phyloP scores from a whole-genome alignment of 1,140 invertebrate species.

The Drosophila watanabei region DNA sequence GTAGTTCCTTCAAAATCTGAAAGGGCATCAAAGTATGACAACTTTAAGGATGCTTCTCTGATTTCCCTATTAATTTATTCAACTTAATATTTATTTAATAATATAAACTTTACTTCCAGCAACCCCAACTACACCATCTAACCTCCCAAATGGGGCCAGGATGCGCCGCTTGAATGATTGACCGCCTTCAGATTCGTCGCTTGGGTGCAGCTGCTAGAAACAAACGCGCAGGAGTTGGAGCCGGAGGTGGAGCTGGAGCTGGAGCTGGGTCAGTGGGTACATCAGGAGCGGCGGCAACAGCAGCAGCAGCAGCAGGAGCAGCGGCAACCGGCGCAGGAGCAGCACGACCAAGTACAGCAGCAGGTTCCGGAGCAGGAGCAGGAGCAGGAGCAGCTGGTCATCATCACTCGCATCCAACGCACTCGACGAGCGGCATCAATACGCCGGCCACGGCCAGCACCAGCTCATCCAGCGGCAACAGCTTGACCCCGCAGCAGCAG shows the following conservation, averaged over 20 bases:
- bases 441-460: slow-evolving; percentile 75
- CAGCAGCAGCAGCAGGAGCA: not conserved
- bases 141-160: slow-evolving; percentile 31
- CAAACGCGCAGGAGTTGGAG: slow-evolving; percentile 65
- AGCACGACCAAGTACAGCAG: not conserved
- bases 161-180: slow-evolving; percentile 82
- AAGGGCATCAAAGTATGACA: not conserved
- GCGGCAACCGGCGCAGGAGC: slow-evolving; percentile 4
- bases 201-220: slow-evolving; percentile 81
- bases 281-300: slow-evolving; percentile 3
- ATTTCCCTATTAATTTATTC: too few species aligned
- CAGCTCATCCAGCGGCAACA: slow-evolving; percentile 79
- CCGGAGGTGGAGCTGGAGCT: slow-evolving; percentile 9
- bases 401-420: slow-evolving; percentile 41
- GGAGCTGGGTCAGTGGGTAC: slow-evolving; percentile 2
- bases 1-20: not conserved
- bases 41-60: too few species aligned
- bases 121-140: not conserved
- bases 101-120: not conserved
- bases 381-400: slow-evolving; percentile 15
- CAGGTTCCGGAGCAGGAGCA: not conserved
- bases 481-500: slow-evolving; percentile 71
- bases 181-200: slow-evolving; percentile 81
- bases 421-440: slow-evolving; percentile 66
- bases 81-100: too few species aligned